Evolutionary conservation across 2,888 invertebrate species (phyloP).

Genomic region (Adela reaumurella): DNA sequence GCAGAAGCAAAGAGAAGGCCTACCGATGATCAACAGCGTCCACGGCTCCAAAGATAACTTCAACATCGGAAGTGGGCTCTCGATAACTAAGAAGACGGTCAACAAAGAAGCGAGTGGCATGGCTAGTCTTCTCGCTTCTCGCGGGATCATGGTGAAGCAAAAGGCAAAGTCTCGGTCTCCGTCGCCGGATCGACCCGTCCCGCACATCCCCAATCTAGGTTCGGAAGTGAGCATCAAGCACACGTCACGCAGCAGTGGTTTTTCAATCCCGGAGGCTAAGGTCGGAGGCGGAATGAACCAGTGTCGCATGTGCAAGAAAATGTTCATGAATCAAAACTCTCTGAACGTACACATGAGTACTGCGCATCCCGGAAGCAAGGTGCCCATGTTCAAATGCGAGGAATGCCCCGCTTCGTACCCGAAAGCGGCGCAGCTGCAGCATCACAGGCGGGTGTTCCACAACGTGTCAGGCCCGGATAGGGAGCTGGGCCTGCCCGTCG

Average conservation of each 20-base stretch:
- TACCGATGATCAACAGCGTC: slow-evolving; percentile 72
- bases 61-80: slow-evolving; percentile 70
- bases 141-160: slow-evolving; percentile 74
- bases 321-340: slow-evolving; percentile 39
- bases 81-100: slow-evolving; percentile 61
- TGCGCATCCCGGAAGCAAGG: slow-evolving; percentile 37
- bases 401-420: slow-evolving; percentile 72
- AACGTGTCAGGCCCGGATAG: slow-evolving; percentile 39
- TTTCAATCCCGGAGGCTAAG: slow-evolving; percentile 41
- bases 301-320: slow-evolving; percentile 45
- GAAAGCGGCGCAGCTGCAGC: slow-evolving; percentile 64
- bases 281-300: slow-evolving; percentile 36
- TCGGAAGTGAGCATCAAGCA: slow-evolving; percentile 51
- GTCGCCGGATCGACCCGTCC: slow-evolving; percentile 38
- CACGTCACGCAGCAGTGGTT: slow-evolving; percentile 42
- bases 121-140: slow-evolving; percentile 70
- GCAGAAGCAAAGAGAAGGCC: slow-evolving; percentile 67
- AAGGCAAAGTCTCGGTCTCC: slow-evolving; percentile 54
- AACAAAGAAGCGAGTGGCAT: slow-evolving; percentile 72
- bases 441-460: slow-evolving; percentile 49
- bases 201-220: slow-evolving; percentile 47
- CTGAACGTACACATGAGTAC: slow-evolving; percentile 34
- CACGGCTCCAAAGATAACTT: slow-evolving; percentile 62
- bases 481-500: slow-evolving; percentile 70
- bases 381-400: slow-evolving; percentile 59